phyloP scores from a whole-genome alignment of 1,140 invertebrate species.

The Cheumatopsyche charites region DNA sequence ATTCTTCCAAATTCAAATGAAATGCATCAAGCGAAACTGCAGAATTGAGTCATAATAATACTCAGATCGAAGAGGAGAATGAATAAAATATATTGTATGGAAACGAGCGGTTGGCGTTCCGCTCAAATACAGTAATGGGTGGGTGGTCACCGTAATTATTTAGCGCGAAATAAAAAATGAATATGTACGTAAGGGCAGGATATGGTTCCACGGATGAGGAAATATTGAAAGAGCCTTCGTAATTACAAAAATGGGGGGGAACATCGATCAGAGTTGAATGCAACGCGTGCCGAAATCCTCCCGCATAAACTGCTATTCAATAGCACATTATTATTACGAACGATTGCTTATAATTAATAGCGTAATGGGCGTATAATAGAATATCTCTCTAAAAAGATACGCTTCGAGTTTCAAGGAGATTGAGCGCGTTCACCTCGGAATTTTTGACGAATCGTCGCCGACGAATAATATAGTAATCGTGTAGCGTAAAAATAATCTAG shows the following conservation, averaged over 20 bases:
- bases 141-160: constrained; percentile 11
- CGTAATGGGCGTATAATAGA: constrained; percentile 16
- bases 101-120: neutral
- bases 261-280: constrained; percentile 3
- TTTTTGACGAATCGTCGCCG: constrained; percentile 13
- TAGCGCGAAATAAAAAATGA: neutral
- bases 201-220: constrained; percentile 1
- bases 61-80: neutral
- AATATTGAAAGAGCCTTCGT: neutral
- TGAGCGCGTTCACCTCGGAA: constrained; percentile 16
- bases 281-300: neutral
- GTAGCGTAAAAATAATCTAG: neutral
- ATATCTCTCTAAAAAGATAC: neutral
- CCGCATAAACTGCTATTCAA: neutral
- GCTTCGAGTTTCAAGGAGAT: constrained; percentile 6
- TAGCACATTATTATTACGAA: neutral
- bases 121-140: neutral
- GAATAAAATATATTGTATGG: neutral
- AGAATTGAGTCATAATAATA: no score
- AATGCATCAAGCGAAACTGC: no score
- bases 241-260: neutral
- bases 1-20: no score
- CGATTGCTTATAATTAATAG: constrained; percentile 1
- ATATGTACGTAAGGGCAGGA: constrained; percentile 16
- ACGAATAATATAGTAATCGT: neutral